Evolutionary conservation across 1,140 invertebrate genomes (phyloP), one percentile per base, ranked within the genome.

Genomic region (Drosophila sulfurigaster): DNA sequence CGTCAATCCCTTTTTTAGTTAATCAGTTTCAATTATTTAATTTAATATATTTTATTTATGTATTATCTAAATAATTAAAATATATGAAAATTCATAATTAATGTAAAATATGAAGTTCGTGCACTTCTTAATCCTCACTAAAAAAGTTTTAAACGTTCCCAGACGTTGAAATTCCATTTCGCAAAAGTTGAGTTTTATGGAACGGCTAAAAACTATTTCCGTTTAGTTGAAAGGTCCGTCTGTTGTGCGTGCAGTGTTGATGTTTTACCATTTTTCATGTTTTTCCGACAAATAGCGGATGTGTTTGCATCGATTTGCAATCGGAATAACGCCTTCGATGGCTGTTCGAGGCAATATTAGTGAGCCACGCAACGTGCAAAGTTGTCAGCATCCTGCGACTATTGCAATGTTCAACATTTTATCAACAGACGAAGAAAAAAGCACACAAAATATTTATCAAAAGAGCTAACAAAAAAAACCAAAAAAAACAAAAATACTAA

Each of bases 371-470:
- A 32, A 46, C 65, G 49, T 57, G 32, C 41, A 75, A 52, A 51
- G 8, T 32, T 75, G 67, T 45, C 67, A 60, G 60, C 52, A 25
- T 74, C 51, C 67, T 56, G 56, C 79, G 57, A 69, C 56, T 71
- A 73, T 75, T 81, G 79, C 82, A 68, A 81, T 76, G 72, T 77
- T 87, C 70, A 87, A 82, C 82, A 87, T 79, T 87, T 76, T 77
- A 82, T 76, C 79, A 86, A 76, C 60, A 48, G 35, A 13, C n/a
- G 16, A n/a, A n/a, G 41, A 46, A 28, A 52, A 51, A 56, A 63
- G 32, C 35, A 20, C 10, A 30, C 13, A 32, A 51, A 49, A 57
- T 62, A 54, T 75, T 64, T 78, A 59, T 68, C 1, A 16, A 46
- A 20, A 25, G 0, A 25, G 20, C 20, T 25, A 25, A 25, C 20